Evolutionary conservation across 1,140 invertebrate species (phyloP), one percentile per base, ranked within the genome.

Genomic region (Marisa cornuarietis): DNA sequence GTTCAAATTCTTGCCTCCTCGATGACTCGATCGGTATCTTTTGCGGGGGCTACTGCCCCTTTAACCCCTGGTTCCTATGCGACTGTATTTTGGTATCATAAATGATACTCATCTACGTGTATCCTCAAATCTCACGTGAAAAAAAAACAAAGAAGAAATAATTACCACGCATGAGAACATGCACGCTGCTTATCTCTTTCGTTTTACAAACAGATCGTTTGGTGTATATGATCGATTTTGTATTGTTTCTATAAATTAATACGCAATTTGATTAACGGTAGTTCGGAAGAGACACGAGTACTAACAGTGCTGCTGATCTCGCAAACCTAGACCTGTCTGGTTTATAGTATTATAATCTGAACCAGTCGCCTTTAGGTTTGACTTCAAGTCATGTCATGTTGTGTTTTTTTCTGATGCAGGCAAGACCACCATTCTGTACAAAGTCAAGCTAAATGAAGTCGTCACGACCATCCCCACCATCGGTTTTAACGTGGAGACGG

Each of bases 361-460:
- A 71, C 18, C 7, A 22, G 7, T n/a, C 20, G 1, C 18, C 18
- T 42, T 71, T 22, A 22, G 18, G 18, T 24, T n/a, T 71, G 26
- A 20, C 18, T 71, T 71, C 5, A 3, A 22, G 31, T 24, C 18
- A 71, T 71, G 31, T 71, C 26, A 71, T 71, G 16, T 22, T 9
- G 9, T 20, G 20, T 71, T 26, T 42, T 65, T 20, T 24, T n/a
- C 20, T 71, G n/a, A 71, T 71, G 4, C 76, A 86, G 87, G 88
- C 14, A 89, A 89, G 75, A 89, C 88, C 26, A 99, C 97, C 92
- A 98, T 99, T 92, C 93, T 99, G 93, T 99, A 99, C 94, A 99
- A 99, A 95, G 94, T 99, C 91, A 99, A 99, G 95, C 94, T 99
- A 94, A 97, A 97, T 68, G 87, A 90, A 63, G 84, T 76, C 68